Conservation (phyloP, 37 sponge, comb jelly and placozoan species). For the Oscarella lobularis region DNA sequence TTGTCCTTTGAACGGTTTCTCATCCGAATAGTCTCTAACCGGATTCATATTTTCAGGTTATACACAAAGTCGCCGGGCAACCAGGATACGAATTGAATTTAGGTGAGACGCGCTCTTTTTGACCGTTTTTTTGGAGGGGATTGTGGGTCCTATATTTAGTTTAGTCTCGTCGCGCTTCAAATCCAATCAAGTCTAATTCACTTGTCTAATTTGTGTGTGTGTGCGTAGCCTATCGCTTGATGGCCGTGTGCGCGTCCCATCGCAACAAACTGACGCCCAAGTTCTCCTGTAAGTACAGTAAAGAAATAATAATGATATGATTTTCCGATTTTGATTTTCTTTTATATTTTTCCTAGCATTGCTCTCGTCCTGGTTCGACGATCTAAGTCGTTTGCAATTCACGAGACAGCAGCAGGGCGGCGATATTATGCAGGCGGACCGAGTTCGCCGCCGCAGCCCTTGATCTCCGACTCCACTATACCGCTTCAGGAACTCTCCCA, state of each 20-base stretch:
- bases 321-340: no score
- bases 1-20: no score
- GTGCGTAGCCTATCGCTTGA: constrained; percentile 31
- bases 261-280: constrained; percentile 38
- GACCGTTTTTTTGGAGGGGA: no score
- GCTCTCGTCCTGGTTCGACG: constrained; percentile 57
- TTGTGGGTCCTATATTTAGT: background rate
- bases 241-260: constrained; percentile 40
- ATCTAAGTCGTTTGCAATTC: constrained; percentile 40
- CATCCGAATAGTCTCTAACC: no score
- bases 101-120: constrained; percentile 55
- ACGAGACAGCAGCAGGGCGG: constrained; percentile 18
- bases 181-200: background rate
- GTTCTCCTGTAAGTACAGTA: constrained; percentile 26
- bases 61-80: constrained; percentile 41
- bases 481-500: no score
- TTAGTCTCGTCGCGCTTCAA: background rate
- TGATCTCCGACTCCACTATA: no score
- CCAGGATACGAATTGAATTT: constrained; percentile 81
- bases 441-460: background rate
- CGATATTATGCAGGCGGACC: background rate
- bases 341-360: constrained; percentile 1
- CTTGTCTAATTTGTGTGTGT: no score
- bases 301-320: background rate
- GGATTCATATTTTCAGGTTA: no score